Base-by-base conservation (phyloP, 2,113 vertebrate genomes). In the Nicator chloris region DNA sequence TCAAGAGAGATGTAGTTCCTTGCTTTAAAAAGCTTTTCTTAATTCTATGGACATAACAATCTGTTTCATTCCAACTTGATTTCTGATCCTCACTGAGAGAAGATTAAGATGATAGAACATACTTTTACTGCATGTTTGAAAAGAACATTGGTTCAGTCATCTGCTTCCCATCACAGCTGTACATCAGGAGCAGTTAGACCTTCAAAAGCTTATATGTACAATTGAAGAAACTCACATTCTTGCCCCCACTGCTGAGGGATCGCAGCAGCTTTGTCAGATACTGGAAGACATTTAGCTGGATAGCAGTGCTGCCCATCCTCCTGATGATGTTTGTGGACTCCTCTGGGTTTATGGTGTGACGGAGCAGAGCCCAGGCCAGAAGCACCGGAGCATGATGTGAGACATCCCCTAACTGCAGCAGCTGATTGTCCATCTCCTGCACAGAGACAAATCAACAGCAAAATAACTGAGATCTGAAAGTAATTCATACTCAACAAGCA, bases 331-430 rank as follows among this genome's bases (percentile, higher is more conserved):
- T 98, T 54, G 97, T 96, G 5, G 98, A 97, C 90, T 99, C 99
- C 7, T 99, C 99, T 0, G 99, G 98, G 91, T 95, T 98, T 75
- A 99, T 94, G 2, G 99, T 99, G 96, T 99, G 99, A 71, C 99
- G 98, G 69, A 99, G 98, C 51, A 99, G 98, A 80, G 99, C 99
- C 99, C 99, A 99, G 27, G 99, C 98, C 97, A 99, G 93, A 87
- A 99, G 98, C 82, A 99, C 99, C 0, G 98, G 98, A 5, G 98
- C 98, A 1, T 99, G 99, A 93, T 99, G 99, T 16, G 98, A 94
- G 88, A 99, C 98, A 95, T 99, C 99, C 26, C 99, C 99, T 3
- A 99, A 97, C 11, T 98, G 99, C 90, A 99, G 94, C 95, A 99
- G 97, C 86, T 99, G 97, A 95, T 92, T 98, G 96, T 99, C 99